Base-by-base conservation (phyloP, 2,113 vertebrate species). In the Pampusana beccarii region DNA sequence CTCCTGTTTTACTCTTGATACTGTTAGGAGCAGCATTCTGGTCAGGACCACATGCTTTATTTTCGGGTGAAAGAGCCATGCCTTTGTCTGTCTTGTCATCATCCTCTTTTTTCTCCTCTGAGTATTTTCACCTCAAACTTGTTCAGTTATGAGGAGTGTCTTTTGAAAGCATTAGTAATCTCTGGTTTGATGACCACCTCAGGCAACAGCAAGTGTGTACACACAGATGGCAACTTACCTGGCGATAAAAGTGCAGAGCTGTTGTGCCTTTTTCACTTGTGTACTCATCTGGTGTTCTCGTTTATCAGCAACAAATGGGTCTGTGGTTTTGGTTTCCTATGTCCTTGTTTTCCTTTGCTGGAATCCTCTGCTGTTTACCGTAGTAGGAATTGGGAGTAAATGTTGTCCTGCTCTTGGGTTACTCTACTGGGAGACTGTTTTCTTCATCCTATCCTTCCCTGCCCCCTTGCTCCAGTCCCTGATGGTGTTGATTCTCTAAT, bases 1-100 rank as follows among this genome's bases (percentile, higher is more conserved):
- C 48, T 88, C 19, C 62, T 87, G 23, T 61, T 96, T 92, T 78
- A 87, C 65, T 90, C 50, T 53, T 18, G 46, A 54, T 12, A 14
- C 44, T 60, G n/a, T 23, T 70, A 65, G 12, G 13, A 85, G 5
- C 54, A 48, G 53, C 50, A 12, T 82, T 72, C 74, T 87, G 57
- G 15, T 46, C 17, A 73, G 56, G 64, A 46, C 17, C 0, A 0
- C 3, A 1, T 26, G 5, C 34, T 60, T 6, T 69, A n/a, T 91
- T 73, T 81, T 86, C 51, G 71, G 25, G 42, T 56, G 70, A 83
- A 48, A 80, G 80, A 80, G 34, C 18, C 40, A 19, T 53, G 17
- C 33, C 13, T 56, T 9, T 74, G 13, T 65, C 11, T 71, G 25
- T 44, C 60, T 78, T 51, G 19, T 31, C 14, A 23, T 61, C 16